Base-by-base conservation (phyloP, 2,797 vertebrate genomes). In the Galago senegalensis region DNA sequence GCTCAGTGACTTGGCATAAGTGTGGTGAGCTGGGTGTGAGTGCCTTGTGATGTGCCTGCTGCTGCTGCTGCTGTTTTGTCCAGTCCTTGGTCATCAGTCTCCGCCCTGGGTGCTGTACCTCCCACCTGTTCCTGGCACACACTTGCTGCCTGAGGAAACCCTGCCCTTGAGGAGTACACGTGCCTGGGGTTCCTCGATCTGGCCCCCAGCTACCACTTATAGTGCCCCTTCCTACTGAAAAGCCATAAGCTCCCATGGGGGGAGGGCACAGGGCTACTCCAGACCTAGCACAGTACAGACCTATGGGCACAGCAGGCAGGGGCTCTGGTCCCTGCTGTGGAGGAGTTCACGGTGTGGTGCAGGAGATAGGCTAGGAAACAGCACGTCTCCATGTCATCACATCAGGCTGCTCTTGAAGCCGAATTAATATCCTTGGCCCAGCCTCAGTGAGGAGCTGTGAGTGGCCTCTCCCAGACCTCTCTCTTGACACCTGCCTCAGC, bases 11-110 rank as follows among this genome's bases (percentile, higher is more conserved):
- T 69, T 80, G 58, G 31, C 16, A 2, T 31, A 37, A 65, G 31
- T n/a, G 16, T 67, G 65, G 65, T 18, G 7, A 67, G 31, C 31
- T 67, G 65, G 65, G 34, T 14, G 2, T n/a, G 49, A 61, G 69
- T 61, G 18, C 70, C 65, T 88, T 53, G 13, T 6, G 25, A 60
- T 1, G 5, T 29, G 18, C 72, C 82, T 72, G 40, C 40, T 43
- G 5, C 40, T 93, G 31, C n/a, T 79, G n/a, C 93, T 73, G 69
- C 70, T 63, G 21, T 93, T 89, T 75, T 61, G 34, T 73, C 60
- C 73, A 2, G 73, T 23, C 14, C 29, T 40, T 3, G 1, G 53
- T 31, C 11, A 1, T 56, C 6, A 29, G 58, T 14, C 79, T 85
- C 9, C 31, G 10, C 10, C 67, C 49, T 21, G 5, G 14, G 13